Conservation (phyloP, 2,797 vertebrate species). For the Cheirogaleus major region DNA sequence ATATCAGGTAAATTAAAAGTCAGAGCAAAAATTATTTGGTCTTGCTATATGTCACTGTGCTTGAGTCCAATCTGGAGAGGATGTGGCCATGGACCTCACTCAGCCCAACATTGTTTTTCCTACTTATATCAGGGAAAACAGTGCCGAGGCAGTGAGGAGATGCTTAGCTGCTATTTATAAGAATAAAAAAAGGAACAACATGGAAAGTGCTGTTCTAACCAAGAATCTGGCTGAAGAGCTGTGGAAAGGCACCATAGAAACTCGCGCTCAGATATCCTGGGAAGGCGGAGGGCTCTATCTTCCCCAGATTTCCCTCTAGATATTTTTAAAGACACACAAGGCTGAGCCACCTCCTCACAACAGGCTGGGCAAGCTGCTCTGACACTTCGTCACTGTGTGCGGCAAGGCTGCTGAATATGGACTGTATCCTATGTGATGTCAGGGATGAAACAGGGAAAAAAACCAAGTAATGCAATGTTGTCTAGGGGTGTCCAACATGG, state of each 20-base stretch:
- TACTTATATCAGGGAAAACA: background rate
- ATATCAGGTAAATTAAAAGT: background rate
- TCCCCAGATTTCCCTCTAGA: background rate
- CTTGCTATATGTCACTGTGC: background rate
- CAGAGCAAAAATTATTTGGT: background rate
- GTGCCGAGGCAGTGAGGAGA: accelerated
- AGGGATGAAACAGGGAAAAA: background rate
- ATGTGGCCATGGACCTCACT: background rate
- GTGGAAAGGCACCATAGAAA: background rate
- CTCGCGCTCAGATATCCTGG: background rate
- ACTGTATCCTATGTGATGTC: background rate
- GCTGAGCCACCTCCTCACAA: background rate
- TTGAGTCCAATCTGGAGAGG: background rate
- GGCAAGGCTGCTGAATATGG: background rate
- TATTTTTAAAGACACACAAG: background rate
- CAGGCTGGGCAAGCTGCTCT: background rate
- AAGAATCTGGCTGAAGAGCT: background rate
- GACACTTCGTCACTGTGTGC: background rate
- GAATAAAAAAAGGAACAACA: background rate
- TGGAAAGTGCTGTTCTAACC: background rate
- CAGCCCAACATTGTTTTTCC: background rate
- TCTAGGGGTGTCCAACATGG: background rate
- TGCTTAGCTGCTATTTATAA: background rate
- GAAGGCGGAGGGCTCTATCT: background rate
- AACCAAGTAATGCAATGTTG: accelerated